phyloP scores from a whole-genome alignment of 2,888 invertebrate species.

The Eucera pruinosa region DNA sequence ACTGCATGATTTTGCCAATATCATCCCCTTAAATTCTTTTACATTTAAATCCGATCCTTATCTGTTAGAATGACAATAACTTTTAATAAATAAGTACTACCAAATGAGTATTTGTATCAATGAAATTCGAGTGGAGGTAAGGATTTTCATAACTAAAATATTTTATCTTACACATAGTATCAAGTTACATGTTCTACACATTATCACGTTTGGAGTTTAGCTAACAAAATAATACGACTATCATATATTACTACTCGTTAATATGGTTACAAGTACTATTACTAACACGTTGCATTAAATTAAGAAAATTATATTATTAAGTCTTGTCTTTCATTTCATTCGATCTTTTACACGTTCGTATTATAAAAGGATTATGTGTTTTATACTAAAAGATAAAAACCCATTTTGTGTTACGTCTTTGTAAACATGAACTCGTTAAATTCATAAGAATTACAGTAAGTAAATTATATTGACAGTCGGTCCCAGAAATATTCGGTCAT shows the following conservation, averaged over 20 bases:
- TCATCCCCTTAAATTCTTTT: not conserved
- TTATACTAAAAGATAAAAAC: not conserved
- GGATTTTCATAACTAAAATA: constrained; percentile 33
- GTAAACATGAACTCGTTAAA: not conserved
- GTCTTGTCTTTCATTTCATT: not conserved
- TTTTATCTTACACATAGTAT: constrained; percentile 26
- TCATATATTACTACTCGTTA: constrained; percentile 39
- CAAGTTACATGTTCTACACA: constrained; percentile 17
- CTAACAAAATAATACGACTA: constrained; percentile 28
- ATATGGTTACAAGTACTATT: constrained; percentile 31
- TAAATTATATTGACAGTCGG: not conserved
- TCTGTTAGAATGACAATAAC: constrained; percentile 25
- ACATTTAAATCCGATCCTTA: not conserved
- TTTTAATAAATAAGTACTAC: constrained; percentile 39
- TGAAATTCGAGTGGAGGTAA: constrained; percentile 12
- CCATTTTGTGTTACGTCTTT: not conserved
- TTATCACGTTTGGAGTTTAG: constrained; percentile 38
- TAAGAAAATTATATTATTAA: not conserved
- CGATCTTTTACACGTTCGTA: not conserved
- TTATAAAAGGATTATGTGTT: not conserved
- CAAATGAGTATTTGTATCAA: constrained; percentile 15
- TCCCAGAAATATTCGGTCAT: no score
- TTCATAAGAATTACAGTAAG: not conserved
- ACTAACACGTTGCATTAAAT: constrained; percentile 32
- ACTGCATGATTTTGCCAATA: constrained; percentile 3